Base-by-base conservation (phyloP, 2,797 vertebrate species). In the Acipenser transmontanus region DNA sequence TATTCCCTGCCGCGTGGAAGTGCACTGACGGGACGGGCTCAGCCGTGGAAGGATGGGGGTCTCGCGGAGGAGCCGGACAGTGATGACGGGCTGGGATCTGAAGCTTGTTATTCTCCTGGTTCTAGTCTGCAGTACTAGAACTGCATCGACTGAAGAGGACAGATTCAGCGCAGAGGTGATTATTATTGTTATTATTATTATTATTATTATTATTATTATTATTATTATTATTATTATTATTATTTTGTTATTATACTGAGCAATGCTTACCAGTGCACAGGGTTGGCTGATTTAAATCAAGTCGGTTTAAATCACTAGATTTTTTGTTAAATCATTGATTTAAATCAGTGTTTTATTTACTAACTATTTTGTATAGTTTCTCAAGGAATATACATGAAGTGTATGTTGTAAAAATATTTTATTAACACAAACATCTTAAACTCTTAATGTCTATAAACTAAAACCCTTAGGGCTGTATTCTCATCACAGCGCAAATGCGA, bases 141-240 rank as follows among this genome's bases (percentile, higher is more conserved):
- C 83, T 62, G 80, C 68, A 2, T 84, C 72, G 67, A 80, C 78
- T 13, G 78, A 83, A 57, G 83, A 69, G 4, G 78, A 70, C 9
- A 0, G 75, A 14, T 91, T 90, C 73, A 88, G 82, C 70, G 69
- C 83, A 52, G 89, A 91, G 89, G 90, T 91, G 85, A 78, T 57
- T 54, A 50, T 62, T 50, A 7, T 3, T 14, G 14, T 49, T 61
- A 51, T 57, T 57, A 57, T 57, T 11, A n/a, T 57, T 9, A 9
- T 48, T 62, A 48, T 62, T 34, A 8, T 6, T 47, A 62, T 62
- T 6, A 11, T 47, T 12, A 49, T 62, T 7, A 49, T 13, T 13
- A 6, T 47, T n/a, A n/a, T n/a, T 11, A 47, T 54, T 50, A 47
- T 34, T 64, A 14, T 52, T 64, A 52, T 64, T 52, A 51, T 52